These are phyloP conservation scores for Tetramorium alpestre DNA, from an alignment of 1,140 invertebrate genomes.

Conservation along the genomic window DNA sequence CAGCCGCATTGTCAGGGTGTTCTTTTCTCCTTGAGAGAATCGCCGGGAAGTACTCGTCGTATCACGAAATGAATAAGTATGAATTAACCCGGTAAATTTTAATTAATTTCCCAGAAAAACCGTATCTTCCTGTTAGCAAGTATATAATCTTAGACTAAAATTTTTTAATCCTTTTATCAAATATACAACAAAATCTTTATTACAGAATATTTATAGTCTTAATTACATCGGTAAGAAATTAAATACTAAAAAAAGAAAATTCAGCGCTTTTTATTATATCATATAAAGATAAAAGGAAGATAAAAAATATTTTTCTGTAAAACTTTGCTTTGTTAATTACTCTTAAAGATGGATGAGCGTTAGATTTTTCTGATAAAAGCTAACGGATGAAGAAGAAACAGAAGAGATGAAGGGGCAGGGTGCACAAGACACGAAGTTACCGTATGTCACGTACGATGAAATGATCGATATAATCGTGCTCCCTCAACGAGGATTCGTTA, in stretches of 20 bases:
- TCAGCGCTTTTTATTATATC: background rate
- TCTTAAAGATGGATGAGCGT: background rate
- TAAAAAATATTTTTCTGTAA: background rate
- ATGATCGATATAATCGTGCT: constrained; percentile 39
- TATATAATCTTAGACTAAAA: background rate
- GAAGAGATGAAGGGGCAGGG: background rate
- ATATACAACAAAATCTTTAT: background rate
- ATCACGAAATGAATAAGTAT: constrained; percentile 37
- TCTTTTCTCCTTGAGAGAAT: constrained; percentile 66
- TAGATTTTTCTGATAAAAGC: constrained; percentile 14
- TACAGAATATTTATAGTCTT: background rate
- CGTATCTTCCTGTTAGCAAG: background rate
- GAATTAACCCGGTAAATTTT: constrained; percentile 3
- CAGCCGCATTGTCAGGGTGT: constrained; percentile 28
- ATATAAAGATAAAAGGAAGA: no score
- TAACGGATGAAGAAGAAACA: background rate
- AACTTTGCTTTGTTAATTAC: constrained; percentile 17
- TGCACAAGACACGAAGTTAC: constrained; percentile 17
- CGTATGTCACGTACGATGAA: constrained; percentile 29
- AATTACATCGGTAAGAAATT: background rate
- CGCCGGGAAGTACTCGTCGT: constrained; percentile 54
- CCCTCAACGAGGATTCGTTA: constrained; percentile 34
- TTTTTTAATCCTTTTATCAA: background rate
- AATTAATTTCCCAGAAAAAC: background rate
- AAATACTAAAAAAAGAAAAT: background rate